These are phyloP conservation scores for Lagorchestes hirsutus DNA, from an alignment of 2,797 vertebrate genomes.

Conservation along the genomic window DNA sequence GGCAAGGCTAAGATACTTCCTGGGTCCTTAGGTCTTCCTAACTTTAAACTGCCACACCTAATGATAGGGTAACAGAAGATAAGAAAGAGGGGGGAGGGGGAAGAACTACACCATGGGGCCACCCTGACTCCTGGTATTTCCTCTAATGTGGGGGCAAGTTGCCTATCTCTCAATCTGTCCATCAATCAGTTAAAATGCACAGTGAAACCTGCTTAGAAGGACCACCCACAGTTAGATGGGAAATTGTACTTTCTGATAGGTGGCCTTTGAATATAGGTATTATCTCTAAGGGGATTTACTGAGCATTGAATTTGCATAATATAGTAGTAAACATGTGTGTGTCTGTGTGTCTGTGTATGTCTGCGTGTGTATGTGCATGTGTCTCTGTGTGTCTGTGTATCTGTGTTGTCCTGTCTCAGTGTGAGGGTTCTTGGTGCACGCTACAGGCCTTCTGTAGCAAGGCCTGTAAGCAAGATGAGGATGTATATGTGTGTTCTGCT, in stretches of 20 bases:
- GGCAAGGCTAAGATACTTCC: slow-evolving; percentile 43
- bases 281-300: slow-evolving; percentile 2
- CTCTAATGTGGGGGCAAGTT: background rate
- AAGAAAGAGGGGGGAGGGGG: background rate
- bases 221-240: slow-evolving; percentile 18
- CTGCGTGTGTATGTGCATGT: background rate
- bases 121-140: background rate
- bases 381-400: background rate
- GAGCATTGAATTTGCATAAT: slow-evolving; percentile 48
- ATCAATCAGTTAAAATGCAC: slow-evolving; percentile 58
- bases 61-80: slow-evolving; percentile 14
- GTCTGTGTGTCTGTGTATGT: background rate
- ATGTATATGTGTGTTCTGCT: background rate
- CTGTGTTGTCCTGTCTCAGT: background rate
- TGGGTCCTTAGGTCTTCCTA: slow-evolving; percentile 16
- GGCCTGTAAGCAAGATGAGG: background rate
- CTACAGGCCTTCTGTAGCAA: background rate
- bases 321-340: background rate
- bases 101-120: background rate
- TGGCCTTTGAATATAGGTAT: slow-evolving; percentile 35
- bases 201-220: slow-evolving; percentile 49
- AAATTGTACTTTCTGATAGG: slow-evolving; percentile 35
- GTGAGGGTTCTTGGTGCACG: background rate
- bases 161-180: slow-evolving; percentile 11
- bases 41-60: background rate